A percentile compares a stretch with the other conserved stretches of the same genome.
phyloP scores from a whole-genome alignment of 1,140 invertebrate species.

The Apis florea region DNA sequence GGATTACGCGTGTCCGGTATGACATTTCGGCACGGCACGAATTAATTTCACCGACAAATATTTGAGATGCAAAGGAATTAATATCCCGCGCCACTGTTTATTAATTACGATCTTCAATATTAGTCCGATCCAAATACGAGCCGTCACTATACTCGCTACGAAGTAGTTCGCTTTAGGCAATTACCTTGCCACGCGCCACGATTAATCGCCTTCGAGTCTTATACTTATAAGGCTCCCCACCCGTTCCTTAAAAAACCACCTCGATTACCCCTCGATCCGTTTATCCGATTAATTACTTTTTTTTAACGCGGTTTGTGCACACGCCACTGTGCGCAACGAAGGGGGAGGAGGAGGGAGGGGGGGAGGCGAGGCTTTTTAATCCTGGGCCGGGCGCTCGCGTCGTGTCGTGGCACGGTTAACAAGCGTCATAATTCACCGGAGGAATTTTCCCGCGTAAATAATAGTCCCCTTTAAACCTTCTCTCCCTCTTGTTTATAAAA shows the following conservation, averaged over 20 bases:
- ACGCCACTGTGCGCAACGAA: not conserved
- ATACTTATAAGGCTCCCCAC: no score
- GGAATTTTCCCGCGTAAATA: constrained; percentile 42
- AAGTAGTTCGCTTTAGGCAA: not conserved
- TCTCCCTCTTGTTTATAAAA: constrained; percentile 44
- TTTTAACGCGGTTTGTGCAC: not conserved
- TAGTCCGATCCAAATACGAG: constrained; percentile 7
- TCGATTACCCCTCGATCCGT: not conserved
- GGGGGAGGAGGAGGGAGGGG: no score
- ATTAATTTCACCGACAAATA: constrained; percentile 35
- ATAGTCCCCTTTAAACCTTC: constrained; percentile 39
- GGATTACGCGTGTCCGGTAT: not conserved
- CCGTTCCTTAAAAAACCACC: no score
- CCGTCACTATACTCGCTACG: not conserved
- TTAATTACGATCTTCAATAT: constrained; percentile 39
- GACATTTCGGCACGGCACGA: constrained; percentile 12
- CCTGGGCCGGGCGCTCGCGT: not conserved
- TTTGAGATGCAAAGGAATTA: constrained; percentile 28
- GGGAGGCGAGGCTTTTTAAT: constrained; percentile 22
- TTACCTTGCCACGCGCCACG: not conserved
- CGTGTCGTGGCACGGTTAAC: constrained; percentile 34
- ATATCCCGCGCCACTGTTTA: constrained; percentile 1
- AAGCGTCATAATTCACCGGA: constrained; percentile 35
- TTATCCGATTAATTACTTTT: constrained; percentile 1
- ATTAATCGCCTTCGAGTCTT: not conserved